Percentiles rank a stretch among this genome's conserved stretches.
phyloP scores from a whole-genome alignment of 2,797 vertebrate genomes.

The Typhlichthys subterraneus region DNA sequence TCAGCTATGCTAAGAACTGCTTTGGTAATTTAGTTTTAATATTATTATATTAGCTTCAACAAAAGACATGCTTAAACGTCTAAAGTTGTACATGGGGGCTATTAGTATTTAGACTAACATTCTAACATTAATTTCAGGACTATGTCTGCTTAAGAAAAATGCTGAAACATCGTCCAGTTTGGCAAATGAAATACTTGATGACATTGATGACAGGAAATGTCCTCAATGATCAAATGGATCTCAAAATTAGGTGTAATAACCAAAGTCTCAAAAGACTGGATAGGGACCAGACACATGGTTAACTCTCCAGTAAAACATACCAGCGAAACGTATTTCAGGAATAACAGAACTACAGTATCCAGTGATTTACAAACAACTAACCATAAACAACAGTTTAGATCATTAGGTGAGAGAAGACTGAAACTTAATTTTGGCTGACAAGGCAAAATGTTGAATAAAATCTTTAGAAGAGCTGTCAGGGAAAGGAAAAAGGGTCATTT shows the following conservation, averaged over 20 bases:
- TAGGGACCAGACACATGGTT: conserved; percentile 2
- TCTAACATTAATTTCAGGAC: conserved; percentile 26
- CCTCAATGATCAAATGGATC: too few species aligned
- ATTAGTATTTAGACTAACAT: too few species aligned
- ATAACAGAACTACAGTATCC: neutral
- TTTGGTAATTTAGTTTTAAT: too few species aligned
- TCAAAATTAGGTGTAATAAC: neutral
- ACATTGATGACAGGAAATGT: too few species aligned
- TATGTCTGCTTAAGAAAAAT: conserved; percentile 18
- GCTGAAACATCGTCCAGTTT: conserved; percentile 16
- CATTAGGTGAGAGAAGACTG: conserved; percentile 36
- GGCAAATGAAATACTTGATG: conserved; percentile 28
- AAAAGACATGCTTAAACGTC: too few species aligned
- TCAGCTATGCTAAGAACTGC: too few species aligned
- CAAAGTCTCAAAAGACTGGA: conserved; percentile 3
- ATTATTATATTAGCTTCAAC: too few species aligned
- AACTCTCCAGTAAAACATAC: conserved; percentile 6
- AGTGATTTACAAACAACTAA: neutral
- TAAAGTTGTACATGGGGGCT: too few species aligned
- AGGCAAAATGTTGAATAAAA: conserved; percentile 41
- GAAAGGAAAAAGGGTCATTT: conserved; percentile 19
- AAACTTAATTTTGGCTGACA: conserved; percentile 41
- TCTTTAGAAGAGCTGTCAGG: conserved; percentile 59
- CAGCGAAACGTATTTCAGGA: neutral
- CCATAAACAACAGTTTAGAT: conserved; percentile 19